Base-by-base conservation (phyloP, 2,113 vertebrate genomes). In the Drymodes brunneopygia region DNA sequence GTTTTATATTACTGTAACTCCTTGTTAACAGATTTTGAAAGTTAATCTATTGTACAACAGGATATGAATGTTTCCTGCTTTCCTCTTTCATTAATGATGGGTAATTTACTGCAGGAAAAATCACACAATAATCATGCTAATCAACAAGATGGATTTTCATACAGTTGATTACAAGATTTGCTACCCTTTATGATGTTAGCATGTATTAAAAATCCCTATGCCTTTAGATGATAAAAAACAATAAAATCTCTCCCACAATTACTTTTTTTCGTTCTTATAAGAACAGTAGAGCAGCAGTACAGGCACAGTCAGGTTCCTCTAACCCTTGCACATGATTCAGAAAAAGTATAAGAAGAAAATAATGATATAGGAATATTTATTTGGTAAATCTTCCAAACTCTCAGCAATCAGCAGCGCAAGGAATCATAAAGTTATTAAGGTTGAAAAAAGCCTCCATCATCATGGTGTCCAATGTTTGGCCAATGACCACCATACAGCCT, bases 51-150 rank as follows among this genome's bases (percentile, higher is more conserved):
- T 81, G 56, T 82, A 53, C 23, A 70, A 58, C 38, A 73, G 81
- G 81, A 92, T 90, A 77, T 58, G 66, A 89, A 82, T 45, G 13
- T 65, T 92, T 95, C 84, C 95, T 79, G n/a, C 65, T 89, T 89
- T 95, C 40, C 27, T 75, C 28, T 67, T 92, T 84, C 56, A 67
- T 92, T 94, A 91, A 42, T 77, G 36, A 50, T 2, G 4, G 38
- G 78, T 75, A 87, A 87, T 80, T 38, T 87, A 86, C 47, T 77
- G 31, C 47, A 58, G 81, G 38, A 72, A 89, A 87, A 75, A 70
- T 86, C 5, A 74, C 29, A 69, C 24, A 87, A 75, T 82, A 72
- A 77, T 85, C 44, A 28, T 35, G 8, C 23, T 88, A 95, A 92
- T 94, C 74, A 90, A 16, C 12, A 79, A 85, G 61, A 90, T 54